Base-by-base conservation (phyloP, 1,140 invertebrate genomes). In the Acromyrmex charruanus region DNA sequence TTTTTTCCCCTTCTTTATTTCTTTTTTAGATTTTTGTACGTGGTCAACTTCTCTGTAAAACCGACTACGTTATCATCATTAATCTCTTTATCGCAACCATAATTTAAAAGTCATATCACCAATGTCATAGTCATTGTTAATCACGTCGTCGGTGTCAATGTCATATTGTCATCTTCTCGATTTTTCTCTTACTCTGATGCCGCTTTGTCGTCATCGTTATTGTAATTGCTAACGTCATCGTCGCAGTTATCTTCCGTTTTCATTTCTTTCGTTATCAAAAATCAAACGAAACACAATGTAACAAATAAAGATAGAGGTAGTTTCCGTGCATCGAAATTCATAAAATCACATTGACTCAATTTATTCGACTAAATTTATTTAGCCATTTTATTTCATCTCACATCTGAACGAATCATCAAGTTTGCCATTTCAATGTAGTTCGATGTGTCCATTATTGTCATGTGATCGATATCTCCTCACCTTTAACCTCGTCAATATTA, bases 101-200 rank as follows among this genome's bases (percentile, higher is more conserved):
- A 44, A 80, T 68, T 35, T 31, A 21, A 68, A 66, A 44, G 49
- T 61, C 14, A 28, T 6, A 61, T 55, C 58, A 25, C 49, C n/a
- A 63, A 49, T 55, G 59, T 81, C 65, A 39, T 21, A 35, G 77
- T 80, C 65, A 53, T 71, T 53, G 85, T 82, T 66, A 71, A 71
- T 21, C n/a, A 53, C 28, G 53, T 79, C 53, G 66, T 87, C 66
- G 68, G n/a, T 82, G 85, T 81, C 77, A 59, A 31, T 66, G 63
- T 71, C 63, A 35, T 35, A 49, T 65, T 39, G 84, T 82, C 55
- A 72, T 80, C 9, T 39, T 10, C 16, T 66, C 28, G 18, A 51
- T 49, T 14, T 77, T 18, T 55, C 18, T 66, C 39, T 71, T 35
- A 35, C 63, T 31, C 53, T 72, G 25, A 14, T 14, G 6, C 35